These are phyloP conservation scores for Kryptolebias ocellatus DNA, from an alignment of 2,797 vertebrate genomes.

Conservation along the genomic window DNA sequence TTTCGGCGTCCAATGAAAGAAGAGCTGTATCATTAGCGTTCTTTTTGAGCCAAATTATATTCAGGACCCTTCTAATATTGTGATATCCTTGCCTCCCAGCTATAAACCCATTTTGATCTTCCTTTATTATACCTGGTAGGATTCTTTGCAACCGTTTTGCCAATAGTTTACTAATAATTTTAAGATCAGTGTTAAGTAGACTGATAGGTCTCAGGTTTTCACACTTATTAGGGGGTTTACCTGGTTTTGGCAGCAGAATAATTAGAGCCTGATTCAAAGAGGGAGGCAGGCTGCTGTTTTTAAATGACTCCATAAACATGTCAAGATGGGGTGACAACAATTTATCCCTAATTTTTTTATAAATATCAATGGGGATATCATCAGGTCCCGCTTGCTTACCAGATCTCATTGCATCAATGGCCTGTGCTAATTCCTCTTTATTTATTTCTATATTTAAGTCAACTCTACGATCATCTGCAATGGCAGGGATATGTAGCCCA, in stretches of 20 bases:
- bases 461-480: too few species aligned
- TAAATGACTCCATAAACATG: background rate
- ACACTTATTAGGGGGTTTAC: too few species aligned
- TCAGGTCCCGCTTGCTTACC: too few species aligned
- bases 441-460: too few species aligned
- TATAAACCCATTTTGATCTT: background rate
- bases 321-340: background rate
- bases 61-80: background rate
- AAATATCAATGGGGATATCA: background rate
- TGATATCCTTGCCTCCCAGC: background rate
- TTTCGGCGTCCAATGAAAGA: background rate
- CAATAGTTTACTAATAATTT: background rate
- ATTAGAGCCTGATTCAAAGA: too few species aligned
- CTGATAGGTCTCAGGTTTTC: background rate
- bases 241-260: too few species aligned
- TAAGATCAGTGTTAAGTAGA: background rate
- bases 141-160: background rate
- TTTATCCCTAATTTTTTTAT: background rate
- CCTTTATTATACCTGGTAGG: background rate
- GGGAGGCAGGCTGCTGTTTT: background rate
- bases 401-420: too few species aligned
- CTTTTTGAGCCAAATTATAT: background rate
- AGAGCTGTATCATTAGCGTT: background rate
- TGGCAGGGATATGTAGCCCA: too few species aligned
- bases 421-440: too few species aligned